Base-by-base conservation (phyloP, 2,797 vertebrate species). In the Gymnothorax reevesii region DNA sequence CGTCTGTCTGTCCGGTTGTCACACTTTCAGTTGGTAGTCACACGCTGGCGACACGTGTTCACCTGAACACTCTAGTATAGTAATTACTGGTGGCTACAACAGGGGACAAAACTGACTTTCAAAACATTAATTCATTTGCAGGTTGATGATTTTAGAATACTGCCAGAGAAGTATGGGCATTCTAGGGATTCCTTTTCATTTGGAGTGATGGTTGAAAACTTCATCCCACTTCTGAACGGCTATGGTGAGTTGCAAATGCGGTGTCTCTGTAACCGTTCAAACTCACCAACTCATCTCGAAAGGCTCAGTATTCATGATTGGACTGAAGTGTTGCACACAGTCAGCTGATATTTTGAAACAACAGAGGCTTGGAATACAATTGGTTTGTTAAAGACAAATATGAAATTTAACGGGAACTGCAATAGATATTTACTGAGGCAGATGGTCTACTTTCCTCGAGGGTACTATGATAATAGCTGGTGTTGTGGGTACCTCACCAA, bases 121-220 rank as follows among this genome's bases (percentile, higher is more conserved):
- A 59, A 22, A 79, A 6, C 12, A 49, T 42, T 33, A 33, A 87
- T 87, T 80, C 88, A 6, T 90, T 88, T 84, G 69, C 89, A 96
- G 96, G 93, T 91, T 55, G 94, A 95, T 49, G 94, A 89, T 73
- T 96, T 96, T 89, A 91, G 95, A 88, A 95, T 93, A 49, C 95
- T 99, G 90, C 97, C 96, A 0, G 96, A 95, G 75, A 95, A 95
- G 88, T 92, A 94, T 0, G 97, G 97, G 89, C 97, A 99, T 0
- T 96, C 97, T 0, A 96, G 98, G 86, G 99, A 99, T 49, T 97
- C 97, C 90, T 99, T 96, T 17, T 96, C 98, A 0, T 99, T 99
- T 86, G 99, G 98, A 87, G 91, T 93, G 64, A 92, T 98, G 94
- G 95, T 97, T 88, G 97, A 97, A 90, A 93, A 93, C 8, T 94